A percentile compares a stretch with the other conserved stretches of the same genome.
Conservation (phyloP, 1,140 invertebrate species). For the Batillaria attramentaria region DNA sequence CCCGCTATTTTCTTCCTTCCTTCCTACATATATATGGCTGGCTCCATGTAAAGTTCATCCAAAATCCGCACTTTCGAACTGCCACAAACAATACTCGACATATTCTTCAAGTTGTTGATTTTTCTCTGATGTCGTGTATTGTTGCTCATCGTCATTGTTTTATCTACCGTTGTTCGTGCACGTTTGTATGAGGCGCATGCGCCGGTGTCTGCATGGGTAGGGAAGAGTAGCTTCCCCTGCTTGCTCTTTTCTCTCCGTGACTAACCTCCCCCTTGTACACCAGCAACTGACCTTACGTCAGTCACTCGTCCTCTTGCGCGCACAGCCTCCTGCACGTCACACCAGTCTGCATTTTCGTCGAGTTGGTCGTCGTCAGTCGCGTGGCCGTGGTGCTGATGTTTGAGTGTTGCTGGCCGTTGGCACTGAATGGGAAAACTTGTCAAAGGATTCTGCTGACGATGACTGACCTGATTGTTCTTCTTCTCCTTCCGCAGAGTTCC, state of each 20-base stretch:
- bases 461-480: conserved; percentile 42
- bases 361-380: background rate
- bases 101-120: background rate
- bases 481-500: conserved; percentile 59
- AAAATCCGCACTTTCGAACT: too few relatives aligned
- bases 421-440: background rate
- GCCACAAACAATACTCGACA: too few relatives aligned
- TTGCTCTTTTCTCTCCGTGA: too few relatives aligned
- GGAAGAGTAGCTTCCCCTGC: too few relatives aligned
- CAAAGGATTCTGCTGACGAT: conserved; percentile 22
- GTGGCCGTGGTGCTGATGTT: background rate
- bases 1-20: conserved; percentile 33
- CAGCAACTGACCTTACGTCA: too few relatives aligned
- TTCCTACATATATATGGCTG: conserved; percentile 40
- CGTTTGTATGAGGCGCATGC: too few relatives aligned
- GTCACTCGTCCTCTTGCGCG: too few relatives aligned
- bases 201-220: too few relatives aligned
- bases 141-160: background rate
- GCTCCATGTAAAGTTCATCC: background rate
- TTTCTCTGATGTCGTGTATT: background rate
- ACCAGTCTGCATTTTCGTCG: conserved; percentile 1
- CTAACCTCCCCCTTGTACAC: too few relatives aligned
- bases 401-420: background rate
- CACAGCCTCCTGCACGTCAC: too few relatives aligned
- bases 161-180: too few relatives aligned